Evolutionary conservation across 2,797 vertebrate species (phyloP).

Genomic region (Eidolon dupreanum): DNA sequence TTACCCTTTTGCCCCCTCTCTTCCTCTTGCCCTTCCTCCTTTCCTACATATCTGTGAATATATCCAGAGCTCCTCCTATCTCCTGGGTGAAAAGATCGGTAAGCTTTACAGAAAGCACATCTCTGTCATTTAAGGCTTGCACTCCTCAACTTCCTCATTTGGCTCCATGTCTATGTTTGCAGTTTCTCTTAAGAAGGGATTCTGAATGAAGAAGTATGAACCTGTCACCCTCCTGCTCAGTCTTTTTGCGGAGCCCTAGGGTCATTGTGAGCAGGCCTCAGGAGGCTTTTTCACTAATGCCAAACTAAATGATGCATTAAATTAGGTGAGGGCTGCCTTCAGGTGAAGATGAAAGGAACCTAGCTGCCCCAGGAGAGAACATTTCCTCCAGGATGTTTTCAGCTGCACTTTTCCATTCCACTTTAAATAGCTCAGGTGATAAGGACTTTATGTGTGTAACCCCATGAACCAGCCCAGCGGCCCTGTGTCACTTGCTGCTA

Average conservation of each 20-base stretch:
- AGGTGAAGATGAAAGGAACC: constrained; percentile 73
- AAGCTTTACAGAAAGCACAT: not conserved
- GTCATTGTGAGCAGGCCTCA: constrained; percentile 34
- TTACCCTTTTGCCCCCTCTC: not conserved
- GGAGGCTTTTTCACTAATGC: constrained; percentile 58
- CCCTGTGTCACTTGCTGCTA: not conserved
- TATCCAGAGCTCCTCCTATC: not conserved
- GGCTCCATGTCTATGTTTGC: constrained; percentile 31
- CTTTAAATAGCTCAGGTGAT: constrained; percentile 62
- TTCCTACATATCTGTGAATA: not conserved
- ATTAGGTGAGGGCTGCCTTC: constrained; percentile 73
- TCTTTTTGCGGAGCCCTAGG: constrained; percentile 16
- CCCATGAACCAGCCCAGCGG: constrained; percentile 49
- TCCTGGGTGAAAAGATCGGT: not conserved
- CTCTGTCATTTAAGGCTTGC: constrained; percentile 15
- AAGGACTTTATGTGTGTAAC: constrained; percentile 38
- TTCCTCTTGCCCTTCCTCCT: not conserved
- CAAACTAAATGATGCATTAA: constrained; percentile 71
- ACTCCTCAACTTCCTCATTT: constrained; percentile 56
- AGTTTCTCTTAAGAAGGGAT: constrained; percentile 41
- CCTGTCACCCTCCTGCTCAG: constrained; percentile 23
- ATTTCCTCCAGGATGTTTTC: constrained; percentile 66
- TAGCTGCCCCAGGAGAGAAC: constrained; percentile 48
- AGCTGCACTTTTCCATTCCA: constrained; percentile 51
- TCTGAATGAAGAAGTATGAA: constrained; percentile 49